Conservation (phyloP, 2,888 invertebrate genomes). For the Orthosia gracilis region DNA sequence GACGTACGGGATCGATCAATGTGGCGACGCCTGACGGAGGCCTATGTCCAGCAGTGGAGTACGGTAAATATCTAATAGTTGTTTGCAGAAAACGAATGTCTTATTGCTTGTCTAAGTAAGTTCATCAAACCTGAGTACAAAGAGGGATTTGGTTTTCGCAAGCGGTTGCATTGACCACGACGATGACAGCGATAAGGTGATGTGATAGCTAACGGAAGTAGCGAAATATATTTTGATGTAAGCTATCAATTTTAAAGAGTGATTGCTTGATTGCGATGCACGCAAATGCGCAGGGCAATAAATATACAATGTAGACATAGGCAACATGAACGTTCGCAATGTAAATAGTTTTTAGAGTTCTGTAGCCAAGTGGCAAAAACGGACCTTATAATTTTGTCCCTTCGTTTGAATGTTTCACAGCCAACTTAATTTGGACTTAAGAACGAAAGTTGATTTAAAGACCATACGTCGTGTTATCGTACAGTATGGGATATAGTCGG, state of each 20-base stretch:
- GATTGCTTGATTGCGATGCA: conserved; percentile 73
- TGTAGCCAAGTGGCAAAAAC: neutral
- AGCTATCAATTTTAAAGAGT: conserved; percentile 66
- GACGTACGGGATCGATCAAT: no score
- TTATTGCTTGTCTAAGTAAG: neutral
- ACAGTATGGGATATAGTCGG: no score
- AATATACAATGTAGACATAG: conserved; percentile 60
- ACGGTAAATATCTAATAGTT: no score
- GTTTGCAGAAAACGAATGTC: neutral
- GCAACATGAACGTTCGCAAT: conserved; percentile 38
- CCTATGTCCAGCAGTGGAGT: no score
- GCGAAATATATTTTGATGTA: neutral
- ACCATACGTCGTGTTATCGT: no score
- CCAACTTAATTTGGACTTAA: no score
- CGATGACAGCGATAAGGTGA: neutral
- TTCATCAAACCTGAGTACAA: neutral
- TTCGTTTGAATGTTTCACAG: no score
- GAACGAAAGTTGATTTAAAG: no score
- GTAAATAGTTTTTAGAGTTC: neutral
- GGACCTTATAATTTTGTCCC: no score
- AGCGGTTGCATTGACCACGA: neutral
- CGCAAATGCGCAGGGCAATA: conserved; percentile 58
- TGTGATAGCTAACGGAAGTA: no score
- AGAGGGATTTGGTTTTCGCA: neutral
- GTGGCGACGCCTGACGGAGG: no score